These are phyloP conservation scores for Exephanes ischioxanthus DNA, from an alignment of 2,888 invertebrate species.

Conservation along the genomic window DNA sequence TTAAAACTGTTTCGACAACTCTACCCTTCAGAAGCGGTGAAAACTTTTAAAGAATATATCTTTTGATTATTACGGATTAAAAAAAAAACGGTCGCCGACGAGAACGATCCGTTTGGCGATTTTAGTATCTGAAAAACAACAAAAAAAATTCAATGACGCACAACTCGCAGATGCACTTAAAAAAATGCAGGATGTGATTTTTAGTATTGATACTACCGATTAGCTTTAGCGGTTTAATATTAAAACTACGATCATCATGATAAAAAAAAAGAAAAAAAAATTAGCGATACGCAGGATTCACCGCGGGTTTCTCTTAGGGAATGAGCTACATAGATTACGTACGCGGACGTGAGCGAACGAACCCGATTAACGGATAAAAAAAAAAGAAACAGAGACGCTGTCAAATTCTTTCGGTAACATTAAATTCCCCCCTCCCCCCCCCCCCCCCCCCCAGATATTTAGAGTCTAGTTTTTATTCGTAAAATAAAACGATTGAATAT, in stretches of 20 bases:
- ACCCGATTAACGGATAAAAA: slow-evolving; percentile 68
- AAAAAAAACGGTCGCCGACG: slow-evolving; percentile 22
- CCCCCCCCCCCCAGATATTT: slow-evolving; percentile 72
- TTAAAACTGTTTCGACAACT: slow-evolving; percentile 49
- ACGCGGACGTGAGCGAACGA: slow-evolving; percentile 59
- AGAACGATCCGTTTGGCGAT: slow-evolving; percentile 15
- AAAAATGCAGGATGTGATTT: slow-evolving; percentile 75
- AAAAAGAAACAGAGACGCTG: slow-evolving; percentile 71
- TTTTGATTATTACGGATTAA: background rate
- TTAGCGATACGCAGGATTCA: slow-evolving; percentile 37
- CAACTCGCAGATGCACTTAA: slow-evolving; percentile 83
- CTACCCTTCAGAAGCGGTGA: background rate
- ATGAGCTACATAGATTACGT: slow-evolving; percentile 17
- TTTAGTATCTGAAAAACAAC: slow-evolving; percentile 60
- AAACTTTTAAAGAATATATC: slow-evolving; percentile 1
- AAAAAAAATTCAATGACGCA: slow-evolving; percentile 82
- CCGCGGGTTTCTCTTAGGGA: slow-evolving; percentile 51
- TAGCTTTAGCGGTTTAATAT: slow-evolving; percentile 59
- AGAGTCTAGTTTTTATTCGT: slow-evolving; percentile 68
- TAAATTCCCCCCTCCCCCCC: slow-evolving; percentile 72
- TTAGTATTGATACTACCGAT: slow-evolving; percentile 70
- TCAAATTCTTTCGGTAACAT: slow-evolving; percentile 74
- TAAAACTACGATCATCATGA: slow-evolving; percentile 50
- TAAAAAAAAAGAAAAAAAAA: background rate
- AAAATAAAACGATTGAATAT: slow-evolving; percentile 24